phyloP scores from a whole-genome alignment of 2,888 invertebrate genomes.

The Scaptomyza cyrtandrae region DNA sequence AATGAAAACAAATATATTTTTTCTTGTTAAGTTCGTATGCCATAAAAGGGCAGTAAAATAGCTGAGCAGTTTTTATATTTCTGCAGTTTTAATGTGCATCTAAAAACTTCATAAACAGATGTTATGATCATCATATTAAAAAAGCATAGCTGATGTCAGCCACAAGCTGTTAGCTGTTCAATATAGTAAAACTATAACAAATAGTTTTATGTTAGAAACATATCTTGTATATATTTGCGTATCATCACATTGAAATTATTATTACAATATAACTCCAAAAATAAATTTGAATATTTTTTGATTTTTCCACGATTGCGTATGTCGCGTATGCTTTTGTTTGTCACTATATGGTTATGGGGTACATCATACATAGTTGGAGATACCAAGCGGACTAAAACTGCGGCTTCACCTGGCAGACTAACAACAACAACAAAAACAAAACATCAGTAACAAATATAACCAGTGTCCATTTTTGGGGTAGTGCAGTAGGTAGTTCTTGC shows the following conservation, averaged over 20 bases:
- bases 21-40: not conserved
- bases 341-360: constrained; percentile 38
- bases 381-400: constrained; percentile 20
- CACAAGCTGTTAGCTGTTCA: not conserved
- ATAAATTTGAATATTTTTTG: constrained; percentile 7
- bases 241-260: not conserved
- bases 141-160: no score
- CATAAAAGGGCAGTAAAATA: not conserved
- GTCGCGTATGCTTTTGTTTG: constrained; percentile 22
- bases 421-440: not conserved
- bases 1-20: not conserved
- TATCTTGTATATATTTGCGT: not conserved
- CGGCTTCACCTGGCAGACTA: constrained; percentile 41
- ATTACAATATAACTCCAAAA: not conserved
- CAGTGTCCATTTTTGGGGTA: constrained; percentile 9
- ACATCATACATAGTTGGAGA: constrained; percentile 8
- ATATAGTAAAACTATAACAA: no score
- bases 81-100: not conserved
- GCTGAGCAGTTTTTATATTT: not conserved
- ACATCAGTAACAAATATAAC: constrained; percentile 18
- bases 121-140: not conserved
- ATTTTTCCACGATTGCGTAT: constrained; percentile 6
- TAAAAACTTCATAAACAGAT: not conserved
- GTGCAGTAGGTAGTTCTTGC: not conserved
- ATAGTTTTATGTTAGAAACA: no score